A percentile compares a stretch with the other conserved stretches of the same genome.
Evolutionary conservation across 1,140 invertebrate genomes (phyloP).

Genomic region (Neelides sp.): DNA sequence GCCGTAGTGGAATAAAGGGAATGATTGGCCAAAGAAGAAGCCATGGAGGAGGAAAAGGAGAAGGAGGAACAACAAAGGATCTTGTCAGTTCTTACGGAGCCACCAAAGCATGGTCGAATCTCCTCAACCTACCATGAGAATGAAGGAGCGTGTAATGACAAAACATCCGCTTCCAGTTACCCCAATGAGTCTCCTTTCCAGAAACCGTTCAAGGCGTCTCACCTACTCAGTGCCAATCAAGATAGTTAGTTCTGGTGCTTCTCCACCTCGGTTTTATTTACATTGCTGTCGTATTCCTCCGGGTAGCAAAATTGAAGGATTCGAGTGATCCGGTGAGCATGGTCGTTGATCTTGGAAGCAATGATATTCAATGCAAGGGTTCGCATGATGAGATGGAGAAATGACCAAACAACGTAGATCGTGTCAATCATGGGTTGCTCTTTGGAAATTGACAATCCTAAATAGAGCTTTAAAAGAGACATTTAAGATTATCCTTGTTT

Average conservation of each 20-base stretch:
- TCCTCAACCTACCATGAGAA: conserved; percentile 25
- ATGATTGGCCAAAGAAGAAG: too few relatives aligned
- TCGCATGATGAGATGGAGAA: conserved; percentile 20
- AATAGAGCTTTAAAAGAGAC: conserved; percentile 13
- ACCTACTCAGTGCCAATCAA: conserved; percentile 11
- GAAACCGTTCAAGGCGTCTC: conserved; percentile 19
- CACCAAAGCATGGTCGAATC: too few relatives aligned
- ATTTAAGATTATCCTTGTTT: background rate
- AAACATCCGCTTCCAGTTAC: conserved; percentile 21
- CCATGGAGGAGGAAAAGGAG: too few relatives aligned
- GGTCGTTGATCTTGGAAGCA: conserved; percentile 22
- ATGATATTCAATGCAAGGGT: conserved; percentile 20
- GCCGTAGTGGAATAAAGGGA: too few relatives aligned
- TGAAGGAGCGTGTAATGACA: conserved; percentile 22
- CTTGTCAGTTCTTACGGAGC: too few relatives aligned
- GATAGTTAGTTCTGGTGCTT: background rate
- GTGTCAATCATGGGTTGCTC: conserved; percentile 6
- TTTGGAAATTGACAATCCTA: conserved; percentile 2
- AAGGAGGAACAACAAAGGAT: too few relatives aligned
- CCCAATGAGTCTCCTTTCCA: conserved; percentile 17
- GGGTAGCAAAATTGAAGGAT: conserved; percentile 21
- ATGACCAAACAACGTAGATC: conserved; percentile 23
- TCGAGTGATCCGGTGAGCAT: conserved; percentile 12
- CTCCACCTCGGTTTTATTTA: conserved; percentile 1
- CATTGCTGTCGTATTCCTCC: conserved; percentile 22